Evolutionary conservation across 1,140 invertebrate species (phyloP).

Genomic region (Drosophila seguyi): DNA sequence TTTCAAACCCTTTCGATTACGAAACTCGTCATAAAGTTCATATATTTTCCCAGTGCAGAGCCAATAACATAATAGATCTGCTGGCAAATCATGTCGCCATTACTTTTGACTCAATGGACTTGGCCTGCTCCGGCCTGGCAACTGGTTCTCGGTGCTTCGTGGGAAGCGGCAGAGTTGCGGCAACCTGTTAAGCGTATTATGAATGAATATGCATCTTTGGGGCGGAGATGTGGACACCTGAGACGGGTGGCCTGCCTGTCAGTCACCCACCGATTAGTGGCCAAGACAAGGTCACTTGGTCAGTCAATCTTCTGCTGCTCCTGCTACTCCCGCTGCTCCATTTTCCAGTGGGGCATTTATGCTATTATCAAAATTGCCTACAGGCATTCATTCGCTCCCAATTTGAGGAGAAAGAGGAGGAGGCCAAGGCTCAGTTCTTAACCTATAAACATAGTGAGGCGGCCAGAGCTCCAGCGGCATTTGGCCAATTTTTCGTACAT

Average conservation of each 20-base stretch:
- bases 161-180: slow-evolving; percentile 62
- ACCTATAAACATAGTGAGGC: slow-evolving; percentile 77
- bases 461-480: slow-evolving; percentile 35
- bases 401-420: background rate
- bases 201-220: slow-evolving; percentile 27
- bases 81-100: slow-evolving; percentile 59
- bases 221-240: slow-evolving; percentile 7
- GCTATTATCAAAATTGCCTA: slow-evolving; percentile 74
- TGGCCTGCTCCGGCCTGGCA: slow-evolving; percentile 18
- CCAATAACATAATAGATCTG: slow-evolving; percentile 25
- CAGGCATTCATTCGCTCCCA: slow-evolving; percentile 38
- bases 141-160: slow-evolving; percentile 59
- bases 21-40: background rate
- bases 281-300: slow-evolving; percentile 66
- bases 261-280: slow-evolving; percentile 45
- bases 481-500: slow-evolving; percentile 73
- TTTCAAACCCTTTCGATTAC: background rate
- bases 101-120: slow-evolving; percentile 36
- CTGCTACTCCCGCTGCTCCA: background rate
- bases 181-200: slow-evolving; percentile 44
- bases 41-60: background rate
- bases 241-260: slow-evolving; percentile 7
- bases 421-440: slow-evolving; percentile 79
- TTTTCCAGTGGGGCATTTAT: slow-evolving; percentile 41
- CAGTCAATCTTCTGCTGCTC: slow-evolving; percentile 16